These are phyloP conservation scores for Oryzias dopingdopingensis DNA, from an alignment of 2,797 vertebrate species.

Conservation along the genomic window DNA sequence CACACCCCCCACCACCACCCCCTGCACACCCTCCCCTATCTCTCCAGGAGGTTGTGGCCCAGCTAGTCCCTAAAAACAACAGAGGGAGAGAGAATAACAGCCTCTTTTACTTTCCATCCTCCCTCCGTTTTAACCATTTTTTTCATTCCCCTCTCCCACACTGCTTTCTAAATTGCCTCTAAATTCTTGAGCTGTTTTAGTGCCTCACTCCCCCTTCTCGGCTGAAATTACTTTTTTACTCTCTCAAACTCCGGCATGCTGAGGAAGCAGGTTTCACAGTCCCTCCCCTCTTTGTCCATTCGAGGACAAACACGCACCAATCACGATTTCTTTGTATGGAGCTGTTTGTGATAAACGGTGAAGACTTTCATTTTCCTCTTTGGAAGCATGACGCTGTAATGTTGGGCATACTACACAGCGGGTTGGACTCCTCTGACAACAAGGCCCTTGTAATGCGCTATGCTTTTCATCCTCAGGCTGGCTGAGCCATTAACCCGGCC, in stretches of 20 bases:
- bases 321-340: slow-evolving; percentile 28
- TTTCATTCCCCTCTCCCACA: slow-evolving; percentile 84
- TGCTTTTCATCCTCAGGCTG: slow-evolving; percentile 53
- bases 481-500: slow-evolving; percentile 50
- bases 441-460: slow-evolving; percentile 45
- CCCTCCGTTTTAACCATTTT: slow-evolving; percentile 79
- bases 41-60: slow-evolving; percentile 79
- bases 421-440: slow-evolving; percentile 40
- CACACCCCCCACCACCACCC: slow-evolving; percentile 53
- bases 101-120: slow-evolving; percentile 80
- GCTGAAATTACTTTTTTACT: slow-evolving; percentile 83
- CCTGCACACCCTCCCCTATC: slow-evolving; percentile 73
- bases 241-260: slow-evolving; percentile 79
- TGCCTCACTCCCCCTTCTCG: slow-evolving; percentile 79
- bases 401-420: slow-evolving; percentile 13
- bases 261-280: slow-evolving; percentile 77
- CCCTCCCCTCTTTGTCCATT: slow-evolving; percentile 69
- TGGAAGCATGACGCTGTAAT: slow-evolving; percentile 19
- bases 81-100: slow-evolving; percentile 78
- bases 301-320: slow-evolving; percentile 58
- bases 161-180: slow-evolving; percentile 86
- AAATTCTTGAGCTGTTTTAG: slow-evolving; percentile 85
- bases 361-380: slow-evolving; percentile 21
- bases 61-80: slow-evolving; percentile 83
- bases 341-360: slow-evolving; percentile 19